Conservation (phyloP, 2,888 invertebrate genomes). For the Clitarchus hookeri region DNA sequence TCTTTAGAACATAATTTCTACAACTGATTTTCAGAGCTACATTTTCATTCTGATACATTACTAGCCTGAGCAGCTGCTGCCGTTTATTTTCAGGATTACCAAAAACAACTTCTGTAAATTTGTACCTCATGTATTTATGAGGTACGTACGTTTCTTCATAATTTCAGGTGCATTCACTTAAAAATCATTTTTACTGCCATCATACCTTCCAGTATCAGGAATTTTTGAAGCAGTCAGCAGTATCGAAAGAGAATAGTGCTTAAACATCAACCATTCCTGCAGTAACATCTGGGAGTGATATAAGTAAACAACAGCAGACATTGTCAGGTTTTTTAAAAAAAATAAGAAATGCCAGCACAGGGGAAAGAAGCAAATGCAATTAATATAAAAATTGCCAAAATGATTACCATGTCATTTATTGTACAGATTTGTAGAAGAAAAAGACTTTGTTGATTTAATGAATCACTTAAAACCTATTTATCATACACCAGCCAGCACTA, state of each 20-base stretch:
- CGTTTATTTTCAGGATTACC: too few relatives aligned
- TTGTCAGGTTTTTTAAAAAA: neutral
- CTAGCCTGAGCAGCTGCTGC: too few relatives aligned
- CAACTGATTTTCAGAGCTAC: too few relatives aligned
- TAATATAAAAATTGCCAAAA: neutral
- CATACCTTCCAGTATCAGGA: neutral
- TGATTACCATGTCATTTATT: neutral
- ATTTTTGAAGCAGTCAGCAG: neutral
- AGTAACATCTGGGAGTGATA: neutral
- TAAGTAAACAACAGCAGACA: neutral
- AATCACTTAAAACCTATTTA: neutral
- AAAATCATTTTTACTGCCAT: neutral
- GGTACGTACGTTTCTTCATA: neutral
- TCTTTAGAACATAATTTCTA: too few relatives aligned
- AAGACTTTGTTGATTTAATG: too few relatives aligned
- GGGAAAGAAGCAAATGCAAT: neutral
- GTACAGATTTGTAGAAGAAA: neutral
- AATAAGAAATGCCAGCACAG: neutral
- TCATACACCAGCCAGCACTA: neutral
- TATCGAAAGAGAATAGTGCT: neutral
- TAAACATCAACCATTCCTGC: neutral
- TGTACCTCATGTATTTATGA: too few relatives aligned
- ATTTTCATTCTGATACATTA: too few relatives aligned
- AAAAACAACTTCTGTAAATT: too few relatives aligned
- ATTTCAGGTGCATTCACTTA: neutral